These are phyloP conservation scores for Sesia apiformis DNA, from an alignment of 2,888 invertebrate genomes.

Conservation along the genomic window DNA sequence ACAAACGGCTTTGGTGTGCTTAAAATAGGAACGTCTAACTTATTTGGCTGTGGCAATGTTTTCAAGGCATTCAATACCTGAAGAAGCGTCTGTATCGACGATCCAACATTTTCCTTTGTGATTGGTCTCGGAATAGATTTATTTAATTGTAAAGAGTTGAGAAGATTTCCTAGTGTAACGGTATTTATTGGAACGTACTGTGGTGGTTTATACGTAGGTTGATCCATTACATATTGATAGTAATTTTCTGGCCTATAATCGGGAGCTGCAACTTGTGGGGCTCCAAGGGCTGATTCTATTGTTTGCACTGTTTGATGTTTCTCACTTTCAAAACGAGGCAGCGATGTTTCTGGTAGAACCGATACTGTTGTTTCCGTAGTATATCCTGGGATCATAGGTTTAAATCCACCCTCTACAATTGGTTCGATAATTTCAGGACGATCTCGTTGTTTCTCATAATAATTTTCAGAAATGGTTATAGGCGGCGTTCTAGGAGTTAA, in stretches of 20 bases:
- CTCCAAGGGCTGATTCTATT: constrained; percentile 20
- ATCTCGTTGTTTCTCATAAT: constrained; percentile 49
- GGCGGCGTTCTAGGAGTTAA: constrained; percentile 31
- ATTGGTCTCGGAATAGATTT: constrained; percentile 85
- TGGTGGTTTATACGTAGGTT: constrained; percentile 25
- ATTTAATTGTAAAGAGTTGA: constrained; percentile 82
- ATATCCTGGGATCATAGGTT: constrained; percentile 31
- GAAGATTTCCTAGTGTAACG: constrained; percentile 64
- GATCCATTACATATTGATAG: constrained; percentile 41
- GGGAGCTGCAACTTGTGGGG: constrained; percentile 12
- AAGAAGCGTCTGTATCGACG: constrained; percentile 84
- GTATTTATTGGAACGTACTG: constrained; percentile 27
- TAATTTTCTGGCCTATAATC: constrained; percentile 32
- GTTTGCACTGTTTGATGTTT: constrained; percentile 23
- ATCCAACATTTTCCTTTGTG: constrained; percentile 84
- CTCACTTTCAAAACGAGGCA: constrained; percentile 21
- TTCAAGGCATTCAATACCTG: constrained; percentile 83
- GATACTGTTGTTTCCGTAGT: constrained; percentile 28
- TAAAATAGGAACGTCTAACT: constrained; percentile 38
- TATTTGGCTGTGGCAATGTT: constrained; percentile 48
- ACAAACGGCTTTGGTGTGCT: constrained; percentile 55
- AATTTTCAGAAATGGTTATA: constrained; percentile 47
- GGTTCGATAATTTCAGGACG: constrained; percentile 28
- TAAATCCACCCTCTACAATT: constrained; percentile 50
- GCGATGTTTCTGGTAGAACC: constrained; percentile 16